These are phyloP conservation scores for Oncorhynchus kisutch DNA, from an alignment of 2,113 vertebrate species.

Conservation along the genomic window DNA sequence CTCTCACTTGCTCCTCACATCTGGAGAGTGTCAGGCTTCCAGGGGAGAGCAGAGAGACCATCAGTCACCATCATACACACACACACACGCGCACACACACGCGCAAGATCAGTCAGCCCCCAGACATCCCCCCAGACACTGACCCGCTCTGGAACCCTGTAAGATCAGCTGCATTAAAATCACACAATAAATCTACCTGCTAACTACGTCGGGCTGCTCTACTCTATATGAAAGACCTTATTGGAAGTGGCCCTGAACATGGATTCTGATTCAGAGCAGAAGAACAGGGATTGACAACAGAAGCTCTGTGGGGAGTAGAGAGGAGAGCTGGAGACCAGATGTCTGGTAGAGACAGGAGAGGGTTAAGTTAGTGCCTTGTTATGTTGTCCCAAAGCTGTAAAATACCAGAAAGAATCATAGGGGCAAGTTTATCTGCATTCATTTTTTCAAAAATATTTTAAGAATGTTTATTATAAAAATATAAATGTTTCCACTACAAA, in stretches of 20 bases:
- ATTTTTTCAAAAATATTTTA: constrained; percentile 99
- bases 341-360: constrained; percentile 12
- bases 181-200: constrained; percentile 60
- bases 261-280: constrained; percentile 22
- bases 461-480: constrained; percentile 99
- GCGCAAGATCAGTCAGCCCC: constrained; percentile 40
- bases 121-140: not conserved
- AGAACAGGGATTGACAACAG: constrained; percentile 41
- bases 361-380: not conserved
- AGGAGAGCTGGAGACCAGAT: constrained; percentile 54
- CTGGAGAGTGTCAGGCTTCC: constrained; percentile 71
- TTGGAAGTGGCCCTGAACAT: constrained; percentile 49
- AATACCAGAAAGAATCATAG: constrained; percentile 51
- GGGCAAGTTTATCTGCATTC: constrained; percentile 64
- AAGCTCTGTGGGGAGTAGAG: not conserved
- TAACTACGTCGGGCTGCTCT: constrained; percentile 38
- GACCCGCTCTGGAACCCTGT: constrained; percentile 23
- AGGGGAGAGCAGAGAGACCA: constrained; percentile 47
- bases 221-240: constrained; percentile 60
- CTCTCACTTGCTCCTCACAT: constrained; percentile 48
- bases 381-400: not conserved
- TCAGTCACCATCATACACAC: constrained; percentile 49
- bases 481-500: constrained; percentile 99
- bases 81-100: not conserved
- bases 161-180: constrained; percentile 57